Evolutionary conservation across 2,113 vertebrate species (phyloP).

Genomic region (Limanda limanda): DNA sequence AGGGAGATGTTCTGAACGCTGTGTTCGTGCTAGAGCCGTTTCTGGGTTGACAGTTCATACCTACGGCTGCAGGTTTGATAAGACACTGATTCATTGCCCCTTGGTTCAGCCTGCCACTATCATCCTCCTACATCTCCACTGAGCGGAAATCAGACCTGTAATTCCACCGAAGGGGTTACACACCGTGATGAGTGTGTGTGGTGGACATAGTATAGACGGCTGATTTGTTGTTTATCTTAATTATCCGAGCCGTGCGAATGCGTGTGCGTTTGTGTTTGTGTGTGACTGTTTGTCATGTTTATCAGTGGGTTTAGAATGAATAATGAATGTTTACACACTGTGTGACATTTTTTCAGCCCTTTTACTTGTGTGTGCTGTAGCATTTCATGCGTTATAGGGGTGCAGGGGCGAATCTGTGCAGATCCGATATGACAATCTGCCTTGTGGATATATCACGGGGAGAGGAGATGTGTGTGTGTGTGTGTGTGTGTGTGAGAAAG

Average conservation of each 20-base stretch:
- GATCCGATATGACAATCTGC: constrained; percentile 55
- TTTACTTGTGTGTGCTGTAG: constrained; percentile 25
- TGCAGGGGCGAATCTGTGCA: constrained; percentile 37
- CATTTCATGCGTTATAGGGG: constrained; percentile 35
- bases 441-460: constrained; percentile 30
- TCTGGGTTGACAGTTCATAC: constrained; percentile 67
- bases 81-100: constrained; percentile 72
- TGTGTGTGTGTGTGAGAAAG: neutral
- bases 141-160: constrained; percentile 61
- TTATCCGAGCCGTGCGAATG: neutral
- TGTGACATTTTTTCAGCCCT: constrained; percentile 43
- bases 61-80: constrained; percentile 63
- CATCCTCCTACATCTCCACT: constrained; percentile 53
- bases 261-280: constrained; percentile 3
- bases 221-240: constrained; percentile 35
- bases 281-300: constrained; percentile 4
- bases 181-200: constrained; percentile 16
- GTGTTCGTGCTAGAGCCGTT: constrained; percentile 2
- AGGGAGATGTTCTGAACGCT: constrained; percentile 22
- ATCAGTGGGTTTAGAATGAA: constrained; percentile 44
- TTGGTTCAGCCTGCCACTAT: constrained; percentile 62
- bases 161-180: constrained; percentile 42
- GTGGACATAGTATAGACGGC: constrained; percentile 3
- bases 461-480: neutral
- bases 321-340: constrained; percentile 58